Percentiles rank a stretch among this genome's conserved stretches.
Conservation (phyloP, 1,140 invertebrate species). For the Orussus abietinus region DNA sequence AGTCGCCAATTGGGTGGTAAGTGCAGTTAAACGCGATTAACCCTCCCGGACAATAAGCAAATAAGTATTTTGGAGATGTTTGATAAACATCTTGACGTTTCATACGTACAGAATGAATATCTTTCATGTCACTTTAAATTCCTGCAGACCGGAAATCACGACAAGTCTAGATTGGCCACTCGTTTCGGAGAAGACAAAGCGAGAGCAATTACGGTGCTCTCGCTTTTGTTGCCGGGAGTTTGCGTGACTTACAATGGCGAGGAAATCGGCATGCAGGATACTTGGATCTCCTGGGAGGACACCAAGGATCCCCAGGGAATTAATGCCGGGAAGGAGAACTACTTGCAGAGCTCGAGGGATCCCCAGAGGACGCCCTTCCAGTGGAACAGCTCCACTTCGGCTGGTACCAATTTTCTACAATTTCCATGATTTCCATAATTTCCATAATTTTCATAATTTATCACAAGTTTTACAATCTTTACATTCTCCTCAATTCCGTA, state of each 20-base stretch:
- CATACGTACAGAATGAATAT: background rate
- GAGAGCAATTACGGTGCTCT: conserved; percentile 65
- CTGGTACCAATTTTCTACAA: conserved; percentile 47
- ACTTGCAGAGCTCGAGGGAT: conserved; percentile 51
- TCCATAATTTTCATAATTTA: background rate
- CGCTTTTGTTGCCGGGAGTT: conserved; percentile 67
- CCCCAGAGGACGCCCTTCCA: conserved; percentile 66
- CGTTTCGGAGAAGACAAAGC: conserved; percentile 58
- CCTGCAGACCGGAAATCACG: conserved; percentile 64
- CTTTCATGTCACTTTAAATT: conserved; percentile 9
- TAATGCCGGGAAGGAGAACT: conserved; percentile 36
- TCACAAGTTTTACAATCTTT: no score
- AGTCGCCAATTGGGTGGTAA: conserved; percentile 55
- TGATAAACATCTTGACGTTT: background rate
- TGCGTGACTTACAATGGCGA: conserved; percentile 73
- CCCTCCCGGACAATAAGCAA: background rate
- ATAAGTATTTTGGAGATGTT: background rate
- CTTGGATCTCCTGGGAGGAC: conserved; percentile 40
- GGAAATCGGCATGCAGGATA: conserved; percentile 63
- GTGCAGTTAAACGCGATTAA: conserved; percentile 13
- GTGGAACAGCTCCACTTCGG: conserved; percentile 62
- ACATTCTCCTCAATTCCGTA: no score
- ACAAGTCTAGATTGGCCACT: conserved; percentile 57
- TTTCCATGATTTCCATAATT: background rate
- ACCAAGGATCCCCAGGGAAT: conserved; percentile 36